A percentile compares a stretch with the other conserved stretches of the same genome.
Evolutionary conservation across 2,113 vertebrate species (phyloP).

Genomic region (Falco punctatus): DNA sequence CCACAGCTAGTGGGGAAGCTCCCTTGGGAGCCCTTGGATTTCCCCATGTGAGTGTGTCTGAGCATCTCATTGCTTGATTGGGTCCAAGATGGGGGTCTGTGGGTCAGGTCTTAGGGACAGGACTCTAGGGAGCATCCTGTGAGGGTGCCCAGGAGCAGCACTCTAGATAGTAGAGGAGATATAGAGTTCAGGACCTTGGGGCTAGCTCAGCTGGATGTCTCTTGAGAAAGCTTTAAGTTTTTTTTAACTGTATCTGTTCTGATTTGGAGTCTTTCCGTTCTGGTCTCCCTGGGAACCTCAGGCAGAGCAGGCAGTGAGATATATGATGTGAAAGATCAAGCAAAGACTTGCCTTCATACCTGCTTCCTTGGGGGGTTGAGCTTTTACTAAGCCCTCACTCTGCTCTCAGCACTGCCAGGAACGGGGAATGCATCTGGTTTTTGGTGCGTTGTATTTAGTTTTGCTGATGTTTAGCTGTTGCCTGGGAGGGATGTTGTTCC

Average conservation of each 20-base stretch:
- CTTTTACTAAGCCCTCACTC: background rate
- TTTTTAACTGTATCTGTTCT: background rate
- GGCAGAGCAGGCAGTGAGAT: background rate
- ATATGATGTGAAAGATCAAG: background rate
- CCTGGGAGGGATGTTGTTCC: background rate
- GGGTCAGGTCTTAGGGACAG: background rate
- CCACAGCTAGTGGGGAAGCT: fast-evolving
- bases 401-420: background rate
- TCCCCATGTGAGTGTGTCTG: background rate
- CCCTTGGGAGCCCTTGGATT: background rate
- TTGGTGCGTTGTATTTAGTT: background rate
- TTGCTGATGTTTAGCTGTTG: background rate
- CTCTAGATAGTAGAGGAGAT: background rate
- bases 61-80: fast-evolving
- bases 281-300: background rate
- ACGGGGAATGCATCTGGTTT: background rate
- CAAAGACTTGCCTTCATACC: background rate
- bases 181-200: background rate
- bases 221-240: background rate
- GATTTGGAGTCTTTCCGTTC: fast-evolving
- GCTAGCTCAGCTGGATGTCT: background rate
- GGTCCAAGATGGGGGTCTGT: background rate
- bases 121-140: background rate
- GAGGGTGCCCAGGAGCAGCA: fast-evolving
- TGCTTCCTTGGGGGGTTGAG: background rate